Evolutionary conservation across 2,797 vertebrate genomes (phyloP).

Genomic region (Chloroceryle inda): DNA sequence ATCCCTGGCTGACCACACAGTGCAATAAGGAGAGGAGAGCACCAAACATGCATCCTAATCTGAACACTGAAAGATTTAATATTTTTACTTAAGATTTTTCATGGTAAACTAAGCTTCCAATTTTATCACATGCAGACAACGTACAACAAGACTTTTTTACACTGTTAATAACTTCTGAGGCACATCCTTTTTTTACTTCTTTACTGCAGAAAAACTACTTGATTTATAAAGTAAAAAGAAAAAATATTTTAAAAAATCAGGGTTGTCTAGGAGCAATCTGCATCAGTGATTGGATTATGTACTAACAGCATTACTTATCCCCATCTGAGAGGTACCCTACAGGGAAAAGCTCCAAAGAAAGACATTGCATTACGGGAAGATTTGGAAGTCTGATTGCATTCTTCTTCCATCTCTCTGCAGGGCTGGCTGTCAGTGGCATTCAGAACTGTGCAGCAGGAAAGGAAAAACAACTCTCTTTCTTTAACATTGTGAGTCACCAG

Average conservation of each 20-base stretch:
- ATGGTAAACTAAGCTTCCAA: background rate
- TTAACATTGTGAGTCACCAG: background rate
- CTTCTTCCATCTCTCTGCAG: conserved; percentile 64
- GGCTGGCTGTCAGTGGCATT: conserved; percentile 61
- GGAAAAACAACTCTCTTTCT: conserved; percentile 48
- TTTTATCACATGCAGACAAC: background rate
- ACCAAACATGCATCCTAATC: background rate
- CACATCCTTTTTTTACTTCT: background rate
- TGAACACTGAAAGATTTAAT: rapidly evolving
- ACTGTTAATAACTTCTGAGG: background rate
- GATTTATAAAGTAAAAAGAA: background rate
- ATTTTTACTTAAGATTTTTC: background rate
- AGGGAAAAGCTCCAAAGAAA: conserved; percentile 65
- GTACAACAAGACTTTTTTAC: background rate
- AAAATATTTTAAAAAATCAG: background rate
- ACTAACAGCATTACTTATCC: conserved; percentile 71
- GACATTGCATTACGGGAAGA: conserved; percentile 64
- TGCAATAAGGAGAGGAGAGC: background rate
- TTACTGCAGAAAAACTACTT: conserved; percentile 14
- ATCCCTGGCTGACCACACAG: background rate
- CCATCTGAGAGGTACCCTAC: conserved; percentile 70
- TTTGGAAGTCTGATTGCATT: conserved; percentile 72
- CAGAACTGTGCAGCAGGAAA: background rate
- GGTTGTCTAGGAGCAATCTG: conserved; percentile 53
- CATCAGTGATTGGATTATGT: conserved; percentile 71